phyloP scores from a whole-genome alignment of 2,888 invertebrate genomes.

The Danaus chrysippus region DNA sequence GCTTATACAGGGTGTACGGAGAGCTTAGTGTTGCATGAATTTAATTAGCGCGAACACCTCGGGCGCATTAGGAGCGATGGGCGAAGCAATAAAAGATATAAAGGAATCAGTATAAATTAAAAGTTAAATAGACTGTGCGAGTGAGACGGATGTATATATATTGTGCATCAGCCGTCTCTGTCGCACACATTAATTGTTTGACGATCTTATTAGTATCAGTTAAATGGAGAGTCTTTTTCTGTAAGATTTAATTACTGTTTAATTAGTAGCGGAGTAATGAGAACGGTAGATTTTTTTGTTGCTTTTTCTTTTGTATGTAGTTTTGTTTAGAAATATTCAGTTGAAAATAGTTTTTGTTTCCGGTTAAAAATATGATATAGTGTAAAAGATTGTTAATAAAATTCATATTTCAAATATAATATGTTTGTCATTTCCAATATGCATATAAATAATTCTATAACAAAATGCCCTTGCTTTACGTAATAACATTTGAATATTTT shows the following conservation, averaged over 20 bases:
- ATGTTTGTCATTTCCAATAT: no score
- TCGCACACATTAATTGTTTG: constrained; percentile 75
- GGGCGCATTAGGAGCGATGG: constrained; percentile 79
- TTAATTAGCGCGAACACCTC: constrained; percentile 79
- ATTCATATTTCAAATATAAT: no score
- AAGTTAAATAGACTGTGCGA: constrained; percentile 75
- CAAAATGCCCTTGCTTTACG: no score
- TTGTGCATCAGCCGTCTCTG: constrained; percentile 36
- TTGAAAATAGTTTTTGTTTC: not conserved
- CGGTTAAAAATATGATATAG: not conserved
- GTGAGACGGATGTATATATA: constrained; percentile 47
- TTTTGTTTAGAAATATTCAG: constrained; percentile 27
- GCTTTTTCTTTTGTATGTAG: constrained; percentile 41
- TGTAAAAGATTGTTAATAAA: not conserved
- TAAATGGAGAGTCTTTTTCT: constrained; percentile 77
- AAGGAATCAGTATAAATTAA: constrained; percentile 80
- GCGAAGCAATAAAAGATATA: constrained; percentile 80
- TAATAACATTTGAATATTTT: no score
- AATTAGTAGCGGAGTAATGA: constrained; percentile 72
- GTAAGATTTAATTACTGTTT: constrained; percentile 76
- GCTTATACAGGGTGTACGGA: constrained; percentile 47
- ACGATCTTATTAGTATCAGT: constrained; percentile 80
- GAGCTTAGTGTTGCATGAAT: constrained; percentile 79
- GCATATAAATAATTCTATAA: no score
- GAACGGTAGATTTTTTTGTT: constrained; percentile 52